Evolutionary conservation across 2,113 vertebrate species (phyloP).

Genomic region (Aix galericulata): DNA sequence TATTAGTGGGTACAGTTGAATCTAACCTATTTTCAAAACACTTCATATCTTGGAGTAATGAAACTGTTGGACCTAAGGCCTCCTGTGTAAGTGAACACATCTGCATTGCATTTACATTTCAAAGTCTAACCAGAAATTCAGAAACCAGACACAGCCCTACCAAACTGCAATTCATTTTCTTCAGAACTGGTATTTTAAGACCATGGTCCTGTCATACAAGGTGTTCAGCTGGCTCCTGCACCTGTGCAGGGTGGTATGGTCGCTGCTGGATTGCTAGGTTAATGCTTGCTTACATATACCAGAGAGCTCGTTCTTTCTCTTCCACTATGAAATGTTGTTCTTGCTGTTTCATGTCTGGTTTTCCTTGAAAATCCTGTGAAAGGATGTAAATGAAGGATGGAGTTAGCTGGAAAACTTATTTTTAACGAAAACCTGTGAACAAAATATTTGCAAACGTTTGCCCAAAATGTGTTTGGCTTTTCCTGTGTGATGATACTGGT

Average conservation of each 20-base stretch:
- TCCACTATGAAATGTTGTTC: accelerated
- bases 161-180: neutral
- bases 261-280: neutral
- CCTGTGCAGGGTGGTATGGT: neutral
- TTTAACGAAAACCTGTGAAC: neutral
- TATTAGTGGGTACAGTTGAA: neutral
- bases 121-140: neutral
- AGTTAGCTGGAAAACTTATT: neutral
- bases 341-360: neutral
- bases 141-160: neutral
- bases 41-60: neutral
- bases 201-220: neutral
- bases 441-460: neutral
- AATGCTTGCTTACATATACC: neutral
- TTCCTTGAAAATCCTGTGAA: neutral
- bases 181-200: neutral
- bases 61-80: neutral
- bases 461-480: neutral
- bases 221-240: neutral
- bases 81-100: neutral
- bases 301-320: neutral
- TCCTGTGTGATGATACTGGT: neutral
- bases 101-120: neutral
- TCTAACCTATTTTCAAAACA: neutral
- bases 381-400: neutral